phyloP scores from a whole-genome alignment of 2,888 invertebrate species.

The Argynnis bischoffii region DNA sequence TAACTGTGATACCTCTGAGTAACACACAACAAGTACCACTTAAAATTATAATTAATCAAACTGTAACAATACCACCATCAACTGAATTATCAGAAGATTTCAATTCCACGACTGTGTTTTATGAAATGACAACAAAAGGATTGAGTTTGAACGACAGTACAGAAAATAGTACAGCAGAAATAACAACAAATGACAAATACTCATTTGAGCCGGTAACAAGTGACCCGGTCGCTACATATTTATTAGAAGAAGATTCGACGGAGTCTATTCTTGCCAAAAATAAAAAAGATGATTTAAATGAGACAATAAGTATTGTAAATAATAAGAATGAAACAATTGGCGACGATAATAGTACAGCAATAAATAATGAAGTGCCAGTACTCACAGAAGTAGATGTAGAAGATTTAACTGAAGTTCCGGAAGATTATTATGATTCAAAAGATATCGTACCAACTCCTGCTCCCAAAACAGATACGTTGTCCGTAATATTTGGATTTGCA shows the following conservation, averaged over 20 bases:
- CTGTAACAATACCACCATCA: conserved; percentile 60
- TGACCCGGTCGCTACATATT: conserved; percentile 23
- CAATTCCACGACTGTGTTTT: conserved; percentile 45
- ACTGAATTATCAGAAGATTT: conserved; percentile 50
- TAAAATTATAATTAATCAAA: conserved; percentile 56
- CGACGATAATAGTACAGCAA: conserved; percentile 46
- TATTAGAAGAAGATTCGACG: conserved; percentile 14
- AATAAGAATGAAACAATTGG: conserved; percentile 27
- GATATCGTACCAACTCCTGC: conserved; percentile 70
- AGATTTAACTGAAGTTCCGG: conserved; percentile 61
- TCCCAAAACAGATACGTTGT: conserved; percentile 70
- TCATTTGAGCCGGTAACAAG: conserved; percentile 21
- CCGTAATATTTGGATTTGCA: conserved; percentile 73
- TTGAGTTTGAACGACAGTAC: conserved; percentile 32
- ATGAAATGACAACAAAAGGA: conserved; percentile 42
- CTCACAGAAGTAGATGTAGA: conserved; percentile 69
- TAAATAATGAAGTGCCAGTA: conserved; percentile 57
- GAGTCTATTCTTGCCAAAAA: conserved; percentile 19
- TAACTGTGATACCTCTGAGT: conserved; percentile 69
- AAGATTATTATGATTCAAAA: conserved; percentile 75
- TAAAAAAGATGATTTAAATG: background rate
- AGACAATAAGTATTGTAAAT: conserved; percentile 40
- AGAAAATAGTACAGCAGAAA: conserved; percentile 29
- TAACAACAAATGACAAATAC: conserved; percentile 39
- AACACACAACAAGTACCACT: conserved; percentile 55